These are phyloP conservation scores for Melangyna quadrimaculata DNA, from an alignment of 2,888 invertebrate genomes.

Conservation along the genomic window DNA sequence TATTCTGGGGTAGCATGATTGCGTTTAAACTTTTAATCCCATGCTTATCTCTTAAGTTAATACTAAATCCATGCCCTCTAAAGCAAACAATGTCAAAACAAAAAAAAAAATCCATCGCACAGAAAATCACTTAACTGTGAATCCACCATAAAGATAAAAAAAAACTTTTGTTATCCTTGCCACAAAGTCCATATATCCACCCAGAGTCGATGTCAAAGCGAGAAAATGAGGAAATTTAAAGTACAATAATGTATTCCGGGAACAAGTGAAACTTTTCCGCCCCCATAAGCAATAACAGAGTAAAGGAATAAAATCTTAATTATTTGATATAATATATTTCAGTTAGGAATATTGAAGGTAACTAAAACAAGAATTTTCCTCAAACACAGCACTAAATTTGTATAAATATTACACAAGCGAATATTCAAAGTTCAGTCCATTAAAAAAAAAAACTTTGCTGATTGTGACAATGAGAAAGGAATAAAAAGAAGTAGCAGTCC, in stretches of 20 bases:
- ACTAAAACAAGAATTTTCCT: background rate
- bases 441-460: background rate
- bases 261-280: conserved; percentile 49
- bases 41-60: background rate
- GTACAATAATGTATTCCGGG: conserved; percentile 39
- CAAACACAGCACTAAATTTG: background rate
- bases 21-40: conserved; percentile 1
- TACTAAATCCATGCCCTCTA: background rate
- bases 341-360: conserved; percentile 31
- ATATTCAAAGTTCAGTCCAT: background rate
- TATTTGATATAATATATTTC: conserved; percentile 48
- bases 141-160: conserved; percentile 18
- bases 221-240: background rate
- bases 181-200: background rate
- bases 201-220: background rate
- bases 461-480: background rate
- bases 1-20: background rate
- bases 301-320: conserved; percentile 49
- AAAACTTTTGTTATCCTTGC: background rate
- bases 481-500: background rate
- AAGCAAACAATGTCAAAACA: conserved; percentile 17
- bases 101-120: conserved; percentile 17
- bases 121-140: conserved; percentile 51
- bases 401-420: background rate
- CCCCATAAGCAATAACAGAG: conserved; percentile 11